Conservation (phyloP, 2,113 vertebrate genomes). For the Tauraco erythrolophus region DNA sequence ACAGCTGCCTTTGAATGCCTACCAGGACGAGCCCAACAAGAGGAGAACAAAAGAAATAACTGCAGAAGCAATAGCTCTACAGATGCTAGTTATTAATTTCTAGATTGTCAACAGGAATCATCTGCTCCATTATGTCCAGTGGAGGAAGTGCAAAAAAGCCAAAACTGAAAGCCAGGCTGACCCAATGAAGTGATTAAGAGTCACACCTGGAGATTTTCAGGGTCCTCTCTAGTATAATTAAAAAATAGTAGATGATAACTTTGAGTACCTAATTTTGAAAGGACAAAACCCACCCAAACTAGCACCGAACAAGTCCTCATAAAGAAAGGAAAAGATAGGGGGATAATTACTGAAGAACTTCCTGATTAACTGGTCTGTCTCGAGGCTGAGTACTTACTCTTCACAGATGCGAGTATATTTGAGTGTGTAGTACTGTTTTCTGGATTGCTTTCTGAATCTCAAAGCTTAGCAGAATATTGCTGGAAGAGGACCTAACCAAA, state of each 20-base stretch:
- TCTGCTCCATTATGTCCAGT: background rate
- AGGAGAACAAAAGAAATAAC: background rate
- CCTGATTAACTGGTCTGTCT: background rate
- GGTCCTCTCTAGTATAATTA: background rate
- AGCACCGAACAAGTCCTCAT: background rate
- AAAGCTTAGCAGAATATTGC: background rate
- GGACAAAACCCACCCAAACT: background rate
- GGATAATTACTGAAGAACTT: background rate
- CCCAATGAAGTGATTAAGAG: fast-evolving
- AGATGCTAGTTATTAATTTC: background rate
- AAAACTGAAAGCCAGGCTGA: background rate
- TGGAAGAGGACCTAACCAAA: background rate
- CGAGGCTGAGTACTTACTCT: background rate
- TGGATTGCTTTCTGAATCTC: background rate
- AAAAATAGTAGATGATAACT: background rate
- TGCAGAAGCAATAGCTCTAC: background rate
- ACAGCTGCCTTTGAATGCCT: background rate
- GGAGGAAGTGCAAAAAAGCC: background rate
- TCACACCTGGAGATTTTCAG: background rate
- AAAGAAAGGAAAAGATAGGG: background rate
- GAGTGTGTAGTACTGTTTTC: background rate
- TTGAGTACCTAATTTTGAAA: background rate
- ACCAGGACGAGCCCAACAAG: background rate
- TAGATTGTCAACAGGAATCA: background rate
- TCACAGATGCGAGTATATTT: background rate